Conservation (phyloP, 2,113 vertebrate genomes). For the Dasyprocta punctata region DNA sequence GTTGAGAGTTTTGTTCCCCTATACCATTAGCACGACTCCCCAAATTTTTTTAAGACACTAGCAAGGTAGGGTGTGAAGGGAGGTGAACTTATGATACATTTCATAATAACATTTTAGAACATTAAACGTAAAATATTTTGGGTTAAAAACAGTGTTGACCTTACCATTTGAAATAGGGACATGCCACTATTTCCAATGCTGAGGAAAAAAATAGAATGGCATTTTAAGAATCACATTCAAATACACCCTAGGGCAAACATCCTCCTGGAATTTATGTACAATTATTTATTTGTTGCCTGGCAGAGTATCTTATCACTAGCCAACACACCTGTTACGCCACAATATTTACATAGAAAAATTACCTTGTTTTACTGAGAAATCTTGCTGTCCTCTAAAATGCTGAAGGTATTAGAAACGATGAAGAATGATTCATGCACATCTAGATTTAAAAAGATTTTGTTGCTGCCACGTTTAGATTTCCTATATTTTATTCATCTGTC, state of each 20-base stretch:
- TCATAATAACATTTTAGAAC: conserved; percentile 55
- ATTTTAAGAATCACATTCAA: conserved; percentile 73
- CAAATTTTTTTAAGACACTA: conserved; percentile 46
- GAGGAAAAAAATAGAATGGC: conserved; percentile 66
- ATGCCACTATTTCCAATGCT: background rate
- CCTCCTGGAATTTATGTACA: conserved; percentile 65
- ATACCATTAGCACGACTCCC: background rate
- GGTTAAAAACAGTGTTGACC: conserved; percentile 8
- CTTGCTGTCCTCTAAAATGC: conserved; percentile 64
- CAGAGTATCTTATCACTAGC: conserved; percentile 76
- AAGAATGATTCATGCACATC: conserved; percentile 36
- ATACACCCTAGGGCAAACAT: conserved; percentile 71
- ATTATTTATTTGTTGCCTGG: conserved; percentile 78
- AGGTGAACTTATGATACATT: background rate
- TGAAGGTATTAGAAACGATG: conserved; percentile 57
- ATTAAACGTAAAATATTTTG: conserved; percentile 46
- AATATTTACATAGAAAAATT: conserved; percentile 70
- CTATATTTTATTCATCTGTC: conserved; percentile 18
- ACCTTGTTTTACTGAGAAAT: conserved; percentile 68
- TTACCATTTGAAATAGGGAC: conserved; percentile 31
- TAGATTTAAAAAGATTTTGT: conserved; percentile 52
- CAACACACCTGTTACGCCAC: conserved; percentile 68
- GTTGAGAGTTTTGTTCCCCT: no score
- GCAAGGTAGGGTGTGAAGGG: background rate
- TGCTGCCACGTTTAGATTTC: conserved; percentile 21